These are phyloP conservation scores for Larimichthys crocea DNA, from an alignment of 2,113 vertebrate species.

Conservation along the genomic window DNA sequence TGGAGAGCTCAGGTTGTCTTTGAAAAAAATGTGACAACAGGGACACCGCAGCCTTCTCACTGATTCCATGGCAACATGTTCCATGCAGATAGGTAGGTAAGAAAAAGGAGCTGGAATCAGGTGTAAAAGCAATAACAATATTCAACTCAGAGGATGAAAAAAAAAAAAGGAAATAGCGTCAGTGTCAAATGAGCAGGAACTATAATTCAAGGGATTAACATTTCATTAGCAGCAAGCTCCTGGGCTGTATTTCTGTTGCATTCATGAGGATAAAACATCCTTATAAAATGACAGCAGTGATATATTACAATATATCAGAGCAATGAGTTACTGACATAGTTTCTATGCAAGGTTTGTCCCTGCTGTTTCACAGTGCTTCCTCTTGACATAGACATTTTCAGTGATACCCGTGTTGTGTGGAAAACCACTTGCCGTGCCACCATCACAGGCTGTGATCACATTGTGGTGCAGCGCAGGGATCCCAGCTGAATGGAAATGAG, in stretches of 20 bases:
- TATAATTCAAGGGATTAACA: conserved; percentile 41
- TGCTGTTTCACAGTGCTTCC: not conserved
- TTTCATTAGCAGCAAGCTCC: conserved; percentile 22
- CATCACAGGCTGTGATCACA: not conserved
- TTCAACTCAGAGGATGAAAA: conserved; percentile 4
- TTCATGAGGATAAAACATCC: conserved; percentile 23
- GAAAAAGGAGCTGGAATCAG: conserved; percentile 43
- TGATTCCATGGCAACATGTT: conserved; percentile 72
- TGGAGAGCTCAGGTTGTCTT: conserved; percentile 49
- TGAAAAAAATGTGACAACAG: conserved; percentile 66
- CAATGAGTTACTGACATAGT: not conserved
- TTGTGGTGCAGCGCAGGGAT: not conserved
- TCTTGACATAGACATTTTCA: not conserved
- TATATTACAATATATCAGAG: not conserved
- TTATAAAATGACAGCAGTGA: conserved; percentile 16
- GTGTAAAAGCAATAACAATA: conserved; percentile 41
- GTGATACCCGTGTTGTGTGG: not conserved
- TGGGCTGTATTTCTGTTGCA: conserved; percentile 2
- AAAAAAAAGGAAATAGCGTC: not conserved
- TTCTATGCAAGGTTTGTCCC: not conserved
- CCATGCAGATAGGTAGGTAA: conserved; percentile 22
- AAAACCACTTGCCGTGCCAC: not conserved
- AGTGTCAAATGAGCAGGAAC: conserved; percentile 36
- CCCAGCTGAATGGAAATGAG: conserved; percentile 20
- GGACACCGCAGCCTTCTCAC: conserved; percentile 53